Evolutionary conservation across 2,797 vertebrate genomes (phyloP).

Genomic region (Syngnathus acus): DNA sequence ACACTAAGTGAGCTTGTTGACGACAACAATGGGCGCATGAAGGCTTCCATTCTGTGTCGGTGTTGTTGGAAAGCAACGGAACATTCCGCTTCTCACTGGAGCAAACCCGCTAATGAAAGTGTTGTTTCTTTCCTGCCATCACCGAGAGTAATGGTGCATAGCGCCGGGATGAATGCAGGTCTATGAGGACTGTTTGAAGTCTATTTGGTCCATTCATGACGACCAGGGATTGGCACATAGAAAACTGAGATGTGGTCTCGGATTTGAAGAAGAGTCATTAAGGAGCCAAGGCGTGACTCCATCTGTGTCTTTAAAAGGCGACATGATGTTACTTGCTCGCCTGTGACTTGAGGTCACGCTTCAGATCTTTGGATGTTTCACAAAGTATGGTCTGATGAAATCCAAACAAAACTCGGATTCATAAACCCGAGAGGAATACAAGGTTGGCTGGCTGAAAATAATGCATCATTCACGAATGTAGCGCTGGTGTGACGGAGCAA

Average conservation of each 20-base stretch:
- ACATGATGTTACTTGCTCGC: constrained; percentile 30
- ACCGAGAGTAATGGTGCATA: constrained; percentile 67
- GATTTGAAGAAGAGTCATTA: constrained; percentile 49
- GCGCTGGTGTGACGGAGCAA: not conserved
- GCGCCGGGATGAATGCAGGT: constrained; percentile 60
- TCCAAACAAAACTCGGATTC: constrained; percentile 1
- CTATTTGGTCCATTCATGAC: constrained; percentile 54
- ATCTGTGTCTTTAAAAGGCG: constrained; percentile 35
- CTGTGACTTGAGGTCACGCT: not conserved
- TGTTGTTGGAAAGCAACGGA: constrained; percentile 54
- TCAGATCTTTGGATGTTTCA: not conserved
- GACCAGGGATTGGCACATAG: constrained; percentile 24
- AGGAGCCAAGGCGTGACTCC: constrained; percentile 39
- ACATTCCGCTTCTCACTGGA: constrained; percentile 66
- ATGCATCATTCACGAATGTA: not conserved
- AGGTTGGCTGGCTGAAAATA: not conserved
- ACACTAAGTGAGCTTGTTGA: constrained; percentile 62
- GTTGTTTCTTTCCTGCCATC: constrained; percentile 65
- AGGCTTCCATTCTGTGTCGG: constrained; percentile 53
- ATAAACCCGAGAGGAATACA: not conserved
- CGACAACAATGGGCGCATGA: constrained; percentile 61
- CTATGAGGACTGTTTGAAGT: constrained; percentile 54
- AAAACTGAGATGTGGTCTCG: constrained; percentile 45
- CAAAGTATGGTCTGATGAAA: constrained; percentile 3
- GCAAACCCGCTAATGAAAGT: constrained; percentile 64